These are phyloP conservation scores for Andrena bicolor DNA, from an alignment of 2,888 invertebrate species.

Conservation along the genomic window DNA sequence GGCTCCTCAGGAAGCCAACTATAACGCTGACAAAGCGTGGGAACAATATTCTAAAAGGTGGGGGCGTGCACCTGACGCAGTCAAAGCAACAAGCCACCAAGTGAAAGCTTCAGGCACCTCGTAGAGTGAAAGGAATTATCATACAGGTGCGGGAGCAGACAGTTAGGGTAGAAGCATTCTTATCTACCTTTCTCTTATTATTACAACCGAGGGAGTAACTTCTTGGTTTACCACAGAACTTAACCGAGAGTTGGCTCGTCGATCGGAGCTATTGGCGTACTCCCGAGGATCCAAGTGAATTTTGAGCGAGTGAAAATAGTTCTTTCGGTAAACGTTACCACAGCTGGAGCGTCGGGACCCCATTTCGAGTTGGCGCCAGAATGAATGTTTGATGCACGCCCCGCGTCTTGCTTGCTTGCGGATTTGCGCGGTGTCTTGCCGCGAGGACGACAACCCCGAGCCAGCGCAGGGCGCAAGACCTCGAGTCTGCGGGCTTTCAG, in stretches of 20 bases:
- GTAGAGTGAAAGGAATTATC: too few species aligned
- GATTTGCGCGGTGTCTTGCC: conserved; percentile 39
- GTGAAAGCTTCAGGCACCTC: too few species aligned
- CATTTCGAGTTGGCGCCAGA: conserved; percentile 61
- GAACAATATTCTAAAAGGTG: too few species aligned
- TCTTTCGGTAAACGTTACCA: conserved; percentile 64
- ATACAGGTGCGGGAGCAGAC: too few species aligned
- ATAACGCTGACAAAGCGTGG: too few species aligned
- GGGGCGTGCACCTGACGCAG: too few species aligned
- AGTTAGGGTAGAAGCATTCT: too few species aligned
- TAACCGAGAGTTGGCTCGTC: not conserved
- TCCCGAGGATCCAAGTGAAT: conserved; percentile 48
- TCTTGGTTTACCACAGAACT: not conserved
- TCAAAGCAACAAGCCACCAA: too few species aligned
- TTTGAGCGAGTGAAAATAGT: conserved; percentile 62
- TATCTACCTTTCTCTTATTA: too few species aligned
- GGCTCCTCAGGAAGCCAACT: too few species aligned
- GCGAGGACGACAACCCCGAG: conserved; percentile 48
- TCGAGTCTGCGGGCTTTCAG: conserved; percentile 36
- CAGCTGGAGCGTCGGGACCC: conserved; percentile 46
- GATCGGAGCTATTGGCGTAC: conserved; percentile 27
- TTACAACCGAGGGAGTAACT: not conserved
- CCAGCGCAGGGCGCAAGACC: not conserved
- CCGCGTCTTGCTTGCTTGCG: conserved; percentile 33
- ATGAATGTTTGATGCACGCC: conserved; percentile 76